These are phyloP conservation scores for Amazona ochrocephala DNA, from an alignment of 2,797 vertebrate genomes.

Conservation along the genomic window DNA sequence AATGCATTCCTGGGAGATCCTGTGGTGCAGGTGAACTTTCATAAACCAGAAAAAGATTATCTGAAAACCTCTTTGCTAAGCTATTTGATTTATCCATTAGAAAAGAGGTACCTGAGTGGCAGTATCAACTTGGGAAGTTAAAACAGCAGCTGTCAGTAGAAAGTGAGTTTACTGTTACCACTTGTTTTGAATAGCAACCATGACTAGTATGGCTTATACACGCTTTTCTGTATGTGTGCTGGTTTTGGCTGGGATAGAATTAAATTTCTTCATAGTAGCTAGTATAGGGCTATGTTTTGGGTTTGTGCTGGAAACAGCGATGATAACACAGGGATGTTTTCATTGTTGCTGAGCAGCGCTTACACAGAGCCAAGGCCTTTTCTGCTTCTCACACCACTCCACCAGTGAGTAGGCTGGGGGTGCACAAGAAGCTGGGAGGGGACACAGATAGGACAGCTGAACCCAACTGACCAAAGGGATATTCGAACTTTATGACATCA, in stretches of 20 bases:
- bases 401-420: not conserved
- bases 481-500: not conserved
- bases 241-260: not conserved
- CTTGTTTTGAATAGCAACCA: not conserved
- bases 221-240: not conserved
- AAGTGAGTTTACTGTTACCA: not conserved
- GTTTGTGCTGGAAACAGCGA: not conserved
- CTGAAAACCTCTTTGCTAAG: not conserved
- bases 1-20: not conserved
- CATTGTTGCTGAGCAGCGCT: not conserved
- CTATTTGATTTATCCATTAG: not conserved
- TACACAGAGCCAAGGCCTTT: not conserved
- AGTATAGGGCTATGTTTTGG: not conserved
- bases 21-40: not conserved
- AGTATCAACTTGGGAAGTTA: not conserved
- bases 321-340: not conserved
- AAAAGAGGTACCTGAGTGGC: not conserved
- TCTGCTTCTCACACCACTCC: not conserved
- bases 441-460: not conserved
- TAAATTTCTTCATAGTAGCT: not conserved
- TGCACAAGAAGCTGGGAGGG: not conserved
- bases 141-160: not conserved
- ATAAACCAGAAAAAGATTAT: not conserved
- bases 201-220: not conserved
- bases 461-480: not conserved